Percentiles rank a stretch among this genome's conserved stretches.
Conservation (phyloP, 2,113 vertebrate genomes). For the Lonchura striata region DNA sequence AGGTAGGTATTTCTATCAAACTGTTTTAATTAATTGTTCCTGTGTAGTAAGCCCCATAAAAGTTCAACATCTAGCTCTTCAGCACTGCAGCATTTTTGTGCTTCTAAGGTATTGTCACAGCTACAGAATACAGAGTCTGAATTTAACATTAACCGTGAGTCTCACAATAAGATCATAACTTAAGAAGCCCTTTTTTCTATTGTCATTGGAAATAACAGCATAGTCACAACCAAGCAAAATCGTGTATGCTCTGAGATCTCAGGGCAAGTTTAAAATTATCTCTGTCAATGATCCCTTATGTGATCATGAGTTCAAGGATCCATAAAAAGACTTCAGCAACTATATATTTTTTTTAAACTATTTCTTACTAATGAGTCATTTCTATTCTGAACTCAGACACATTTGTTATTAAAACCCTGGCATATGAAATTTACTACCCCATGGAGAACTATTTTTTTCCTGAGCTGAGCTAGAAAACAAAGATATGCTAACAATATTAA, state of each 20-base stretch:
- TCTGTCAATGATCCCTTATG: neutral
- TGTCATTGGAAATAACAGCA: neutral
- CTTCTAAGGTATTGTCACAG: neutral
- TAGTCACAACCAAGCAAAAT: neutral
- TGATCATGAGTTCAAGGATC: neutral
- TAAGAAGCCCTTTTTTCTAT: neutral
- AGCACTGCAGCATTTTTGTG: neutral
- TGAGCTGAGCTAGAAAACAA: neutral
- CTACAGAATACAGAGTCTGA: neutral
- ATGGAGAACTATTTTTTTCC: neutral
- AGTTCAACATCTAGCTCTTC: neutral
- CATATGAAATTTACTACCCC: neutral
- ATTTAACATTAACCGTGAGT: neutral
- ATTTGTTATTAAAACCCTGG: neutral
- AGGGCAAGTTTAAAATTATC: neutral
- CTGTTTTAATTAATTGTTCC: neutral
- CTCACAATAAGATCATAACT: neutral
- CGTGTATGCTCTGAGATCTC: neutral
- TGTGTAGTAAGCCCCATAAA: neutral
- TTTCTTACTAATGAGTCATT: neutral
- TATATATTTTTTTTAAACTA: neutral
- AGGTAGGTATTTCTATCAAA: neutral
- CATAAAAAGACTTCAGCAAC: neutral
- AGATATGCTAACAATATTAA: neutral
- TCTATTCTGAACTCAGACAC: neutral